Percentiles rank a stretch among this genome's conserved stretches.
Conservation (phyloP, 2,888 invertebrate genomes). For the Drosophila pseudotakahashii region DNA sequence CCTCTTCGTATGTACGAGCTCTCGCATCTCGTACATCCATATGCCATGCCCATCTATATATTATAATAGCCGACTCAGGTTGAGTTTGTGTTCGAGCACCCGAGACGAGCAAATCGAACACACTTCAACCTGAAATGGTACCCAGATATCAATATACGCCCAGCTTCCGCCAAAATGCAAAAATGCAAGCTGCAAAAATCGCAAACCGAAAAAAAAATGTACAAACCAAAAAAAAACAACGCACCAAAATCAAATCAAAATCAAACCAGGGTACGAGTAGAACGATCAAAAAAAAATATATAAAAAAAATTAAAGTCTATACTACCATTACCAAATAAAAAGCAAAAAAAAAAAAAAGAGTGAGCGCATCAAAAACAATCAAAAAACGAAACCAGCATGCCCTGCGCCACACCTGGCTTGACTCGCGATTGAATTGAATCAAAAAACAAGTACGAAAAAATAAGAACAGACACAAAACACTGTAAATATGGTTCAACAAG, state of each 20-base stretch:
- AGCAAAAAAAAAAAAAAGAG: conserved; percentile 34
- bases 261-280: conserved; percentile 66
- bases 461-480: conserved; percentile 50
- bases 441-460: conserved; percentile 35
- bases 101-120: conserved; percentile 38
- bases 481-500: conserved; percentile 65
- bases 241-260: conserved; percentile 40
- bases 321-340: conserved; percentile 4
- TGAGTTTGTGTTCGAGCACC: conserved; percentile 68
- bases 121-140: conserved; percentile 81
- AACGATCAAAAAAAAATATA: conserved; percentile 28
- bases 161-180: conserved; percentile 78
- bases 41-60: conserved; percentile 18
- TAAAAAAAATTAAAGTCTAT: not conserved
- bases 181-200: conserved; percentile 39
- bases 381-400: conserved; percentile 66
- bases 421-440: conserved; percentile 80
- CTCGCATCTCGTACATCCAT: conserved; percentile 26
- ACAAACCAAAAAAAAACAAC: conserved; percentile 52
- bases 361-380: conserved; percentile 56
- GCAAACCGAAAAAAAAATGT: conserved; percentile 39
- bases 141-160: conserved; percentile 84
- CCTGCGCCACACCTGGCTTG: conserved; percentile 80
- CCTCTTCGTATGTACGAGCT: conserved; percentile 56
- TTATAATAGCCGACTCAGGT: conserved; percentile 68